Base-by-base conservation (phyloP, 2,113 vertebrate species). In the Setophaga petechia region DNA sequence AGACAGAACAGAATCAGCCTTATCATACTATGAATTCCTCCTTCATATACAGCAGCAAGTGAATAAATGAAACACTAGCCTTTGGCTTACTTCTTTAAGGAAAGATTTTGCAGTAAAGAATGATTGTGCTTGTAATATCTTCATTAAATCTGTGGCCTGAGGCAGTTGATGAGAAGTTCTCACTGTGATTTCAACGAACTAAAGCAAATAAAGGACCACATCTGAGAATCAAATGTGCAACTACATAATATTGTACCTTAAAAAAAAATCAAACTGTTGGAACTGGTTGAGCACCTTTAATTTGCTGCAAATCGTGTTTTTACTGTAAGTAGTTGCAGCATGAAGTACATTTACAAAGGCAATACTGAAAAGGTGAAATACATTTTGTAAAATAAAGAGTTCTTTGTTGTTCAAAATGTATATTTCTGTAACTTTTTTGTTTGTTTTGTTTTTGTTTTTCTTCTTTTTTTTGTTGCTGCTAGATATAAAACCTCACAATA, bases 21-120 rank as follows among this genome's bases (percentile, higher is more conserved):
- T 99, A 97, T 99, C 99, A 1, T 99, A 99, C 95, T 99, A 99
- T 81, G 99, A 99, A 97, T 99, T 99, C 96, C 98, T 99, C 62
- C 98, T 99, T 73, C 99, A 99, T 95, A 95, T 99, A 96, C 99
- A 99, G 82, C 99, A 99, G 97, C 99, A 99, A 98, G 98, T 99
- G 94, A 99, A 98, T 98, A 99, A 99, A 98, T 99, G 98, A 98
- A 95, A 77, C 82, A 58, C 59, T 83, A 89, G 96, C 76, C 74
- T 87, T 88, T 82, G 89, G 76, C 62, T 95, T 51, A 74, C 83
- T 93, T 92, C 94, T 82, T 84, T 81, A 88, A 91, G 96, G 95
- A 95, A 96, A 95, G 79, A 52, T 97, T 91, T 81, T 77, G 76
- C 93, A 93, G 87, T 92, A 77, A 93, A 82, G 81, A 97, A 96